Base-by-base conservation (phyloP, 2,888 invertebrate species). In the Galeruca laticollis region DNA sequence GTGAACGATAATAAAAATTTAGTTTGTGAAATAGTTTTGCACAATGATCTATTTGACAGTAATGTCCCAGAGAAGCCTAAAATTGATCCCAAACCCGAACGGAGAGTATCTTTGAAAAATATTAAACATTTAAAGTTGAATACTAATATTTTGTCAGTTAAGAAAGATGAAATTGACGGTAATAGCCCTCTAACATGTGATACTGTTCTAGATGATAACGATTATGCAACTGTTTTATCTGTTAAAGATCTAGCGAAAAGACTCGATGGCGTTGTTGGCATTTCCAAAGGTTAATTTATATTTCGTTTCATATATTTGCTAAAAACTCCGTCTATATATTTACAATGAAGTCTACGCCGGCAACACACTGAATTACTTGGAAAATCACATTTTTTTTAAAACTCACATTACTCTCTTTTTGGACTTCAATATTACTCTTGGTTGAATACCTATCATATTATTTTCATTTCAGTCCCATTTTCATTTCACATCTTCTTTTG, bases 21-120 rank as follows among this genome's bases (percentile, higher is more conserved):
- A 47, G 18, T 15, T 43, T 43, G 15, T n/a, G 43, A 43, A 43
- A 15, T 43, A 13, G 43, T 18, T 47, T 8, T 47, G 47, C 15
- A 15, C 6, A 15, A 47, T 9, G 18, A 47, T 8, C 4, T 18
- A 8, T 2, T 2, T 21, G 43, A 40, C 10, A 33, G 11, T 62
- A 26, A 3, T 13, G 60, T 57, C 47, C 11, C 15, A 8, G 18
- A 18, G 47, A 18, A 18, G 18, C 18, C 37, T 33, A 20, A 35
- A 18, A 26, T 61, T 20, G n/a, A 33, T n/a, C 54, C 51, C 8
- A 60, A 65, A 62, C 59, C 43, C 4, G 70, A 70, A 54, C 57
- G 72, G 33, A 69, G 78, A 63, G 67, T 82, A 61, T 81, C 78
- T n/a, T 79, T 83, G 26, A 84, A 81, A 71, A 85, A 82, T 75